These are phyloP conservation scores for Microtus montanus DNA, from an alignment of 2,113 vertebrate species.

Conservation along the genomic window DNA sequence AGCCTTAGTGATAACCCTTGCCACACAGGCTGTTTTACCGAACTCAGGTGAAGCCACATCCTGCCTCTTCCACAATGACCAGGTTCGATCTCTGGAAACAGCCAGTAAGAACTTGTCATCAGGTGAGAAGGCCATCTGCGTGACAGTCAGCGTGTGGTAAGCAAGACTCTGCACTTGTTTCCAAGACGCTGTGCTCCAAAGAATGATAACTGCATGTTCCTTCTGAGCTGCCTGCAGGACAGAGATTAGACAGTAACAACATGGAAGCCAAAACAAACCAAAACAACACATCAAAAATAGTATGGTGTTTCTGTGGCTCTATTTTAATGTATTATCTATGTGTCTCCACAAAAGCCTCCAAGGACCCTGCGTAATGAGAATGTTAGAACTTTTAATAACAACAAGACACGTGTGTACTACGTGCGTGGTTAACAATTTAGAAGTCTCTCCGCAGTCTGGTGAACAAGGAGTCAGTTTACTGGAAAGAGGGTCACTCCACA, in stretches of 20 bases:
- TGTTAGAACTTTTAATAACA: neutral
- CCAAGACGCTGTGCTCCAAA: slow-evolving; percentile 94
- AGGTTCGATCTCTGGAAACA: slow-evolving; percentile 96
- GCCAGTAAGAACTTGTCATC: slow-evolving; percentile 91
- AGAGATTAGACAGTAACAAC: neutral
- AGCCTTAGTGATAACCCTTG: neutral
- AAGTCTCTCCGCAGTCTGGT: neutral
- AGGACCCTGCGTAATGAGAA: neutral
- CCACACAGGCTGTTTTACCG: slow-evolving; percentile 72
- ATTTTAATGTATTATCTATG: neutral
- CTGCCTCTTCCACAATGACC: slow-evolving; percentile 94
- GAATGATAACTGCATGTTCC: slow-evolving; percentile 94
- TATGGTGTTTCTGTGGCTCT: neutral
- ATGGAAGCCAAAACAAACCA: neutral
- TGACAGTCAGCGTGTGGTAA: slow-evolving; percentile 96
- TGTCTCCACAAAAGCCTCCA: neutral
- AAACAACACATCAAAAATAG: neutral
- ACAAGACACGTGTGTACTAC: neutral
- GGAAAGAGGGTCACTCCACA: neutral
- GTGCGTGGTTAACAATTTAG: neutral
- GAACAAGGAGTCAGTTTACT: neutral
- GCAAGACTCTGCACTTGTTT: slow-evolving; percentile 92
- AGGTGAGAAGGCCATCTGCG: slow-evolving; percentile 97
- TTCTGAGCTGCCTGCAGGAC: slow-evolving; percentile 92
- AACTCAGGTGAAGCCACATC: slow-evolving; percentile 75